Conservation (phyloP, 2,113 vertebrate genomes). For the Phaetusa simplex region DNA sequence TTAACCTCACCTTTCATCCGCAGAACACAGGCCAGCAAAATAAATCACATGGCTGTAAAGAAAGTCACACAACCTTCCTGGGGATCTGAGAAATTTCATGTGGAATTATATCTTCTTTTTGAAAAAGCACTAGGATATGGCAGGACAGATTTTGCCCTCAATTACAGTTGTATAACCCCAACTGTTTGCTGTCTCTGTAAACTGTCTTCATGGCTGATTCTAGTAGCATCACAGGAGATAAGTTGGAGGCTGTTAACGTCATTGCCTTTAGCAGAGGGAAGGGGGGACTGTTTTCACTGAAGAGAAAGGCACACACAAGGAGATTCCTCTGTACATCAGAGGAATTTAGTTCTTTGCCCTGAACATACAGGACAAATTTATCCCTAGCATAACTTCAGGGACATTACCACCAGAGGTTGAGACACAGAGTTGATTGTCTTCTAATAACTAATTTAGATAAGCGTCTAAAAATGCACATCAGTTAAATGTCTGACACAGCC, state of each 20-base stretch:
- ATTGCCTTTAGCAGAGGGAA: slow-evolving; percentile 4
- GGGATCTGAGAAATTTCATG: slow-evolving; percentile 13
- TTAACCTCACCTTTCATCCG: background rate
- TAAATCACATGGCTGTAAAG: background rate
- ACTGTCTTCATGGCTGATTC: background rate
- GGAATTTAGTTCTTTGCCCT: background rate
- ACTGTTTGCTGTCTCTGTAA: slow-evolving; percentile 9
- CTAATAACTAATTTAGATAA: slow-evolving; percentile 67
- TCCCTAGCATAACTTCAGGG: slow-evolving; percentile 2
- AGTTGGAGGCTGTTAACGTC: background rate
- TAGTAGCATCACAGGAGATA: background rate
- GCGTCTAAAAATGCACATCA: slow-evolving; percentile 37
- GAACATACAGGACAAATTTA: slow-evolving; percentile 15
- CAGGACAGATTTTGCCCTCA: slow-evolving; percentile 46
- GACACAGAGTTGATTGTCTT: background rate
- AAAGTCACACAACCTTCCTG: background rate
- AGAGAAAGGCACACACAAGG: background rate
- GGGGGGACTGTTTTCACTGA: background rate
- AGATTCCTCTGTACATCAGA: background rate
- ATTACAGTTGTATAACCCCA: slow-evolving; percentile 5
- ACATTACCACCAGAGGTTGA: background rate
- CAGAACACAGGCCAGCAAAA: background rate
- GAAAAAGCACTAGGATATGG: background rate
- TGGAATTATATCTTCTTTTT: background rate
- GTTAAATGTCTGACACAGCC: slow-evolving; percentile 41